These are phyloP conservation scores for Alosa alosa DNA, from an alignment of 2,113 vertebrate species.

Conservation along the genomic window DNA sequence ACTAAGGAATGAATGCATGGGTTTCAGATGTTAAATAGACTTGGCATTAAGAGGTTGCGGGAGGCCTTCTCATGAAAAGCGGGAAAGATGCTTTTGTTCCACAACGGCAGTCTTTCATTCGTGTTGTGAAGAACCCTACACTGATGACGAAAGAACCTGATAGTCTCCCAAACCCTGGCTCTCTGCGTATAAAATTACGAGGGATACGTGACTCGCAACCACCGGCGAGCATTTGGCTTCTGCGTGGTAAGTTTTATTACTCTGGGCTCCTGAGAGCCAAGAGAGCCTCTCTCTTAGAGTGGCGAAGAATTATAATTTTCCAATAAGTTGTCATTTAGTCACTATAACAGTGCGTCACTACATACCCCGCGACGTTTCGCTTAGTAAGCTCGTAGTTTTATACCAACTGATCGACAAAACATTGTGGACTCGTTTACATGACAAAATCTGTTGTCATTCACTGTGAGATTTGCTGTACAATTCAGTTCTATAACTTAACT, in stretches of 20 bases:
- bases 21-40: neutral
- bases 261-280: neutral
- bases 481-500: neutral
- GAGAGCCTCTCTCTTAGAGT: neutral
- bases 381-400: neutral
- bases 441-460: neutral
- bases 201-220: constrained; percentile 5
- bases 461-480: neutral
- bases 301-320: neutral
- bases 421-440: neutral
- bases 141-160: constrained; percentile 4
- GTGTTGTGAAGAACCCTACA: neutral
- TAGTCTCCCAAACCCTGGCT: neutral
- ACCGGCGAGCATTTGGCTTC: constrained; percentile 3
- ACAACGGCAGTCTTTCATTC: neutral
- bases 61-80: neutral
- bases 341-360: neutral
- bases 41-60: neutral
- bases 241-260: constrained; percentile 4
- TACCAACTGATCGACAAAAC: neutral
- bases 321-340: neutral
- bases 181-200: constrained; percentile 7
- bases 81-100: neutral
- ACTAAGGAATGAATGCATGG: neutral
- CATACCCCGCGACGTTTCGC: neutral